Base-by-base conservation (phyloP, 2,888 invertebrate species). In the Rugalucina vietnamica region DNA sequence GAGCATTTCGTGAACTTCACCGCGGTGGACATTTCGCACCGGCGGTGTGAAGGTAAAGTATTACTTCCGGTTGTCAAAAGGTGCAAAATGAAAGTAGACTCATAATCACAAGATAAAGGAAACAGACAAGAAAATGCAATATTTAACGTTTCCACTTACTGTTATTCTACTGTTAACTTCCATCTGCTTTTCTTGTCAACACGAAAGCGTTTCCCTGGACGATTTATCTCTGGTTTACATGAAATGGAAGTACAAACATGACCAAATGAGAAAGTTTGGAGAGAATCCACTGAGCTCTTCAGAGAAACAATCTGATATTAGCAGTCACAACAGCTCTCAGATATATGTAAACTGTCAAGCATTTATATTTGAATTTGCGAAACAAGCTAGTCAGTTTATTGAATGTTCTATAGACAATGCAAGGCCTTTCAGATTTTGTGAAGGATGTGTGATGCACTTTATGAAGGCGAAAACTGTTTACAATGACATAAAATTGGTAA, bases 341-440 rank as follows among this genome's bases (percentile, higher is more conserved):
- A 49, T 85, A 14, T 39, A 37, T 39, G 78, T 75, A 49, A 21
- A 69, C 32, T 89, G 89, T 78, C 14, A 81, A 72, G 85, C 89
- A 49, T 86, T 86, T 78, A 65, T 89, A 0, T 43, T 27, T 5
- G 82, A 85, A 54, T 91, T 88, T 79, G 88, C 89, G 8, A 76
- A 84, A 37, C 75, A 81, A 39, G 76, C 91, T 5, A 85, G 86
- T 1, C 70, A 84, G 1, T 91, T 90, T 77, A 90, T 88, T 0
- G 76, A 82, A 39, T 91, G 91, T 85, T 88, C 89, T 18, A 73
- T 91, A 27, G 84, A 86, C 36, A 88, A 88, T 84, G 86, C 91
- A 10, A 76, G 91, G 76, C 91, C 91, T 57, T 90, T 90, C 69
- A 81, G 90, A 74, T 90, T 91, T 72, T 91, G 91, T 90, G 89